Conservation (phyloP, 2,113 vertebrate genomes). For the Albula glossodonta region DNA sequence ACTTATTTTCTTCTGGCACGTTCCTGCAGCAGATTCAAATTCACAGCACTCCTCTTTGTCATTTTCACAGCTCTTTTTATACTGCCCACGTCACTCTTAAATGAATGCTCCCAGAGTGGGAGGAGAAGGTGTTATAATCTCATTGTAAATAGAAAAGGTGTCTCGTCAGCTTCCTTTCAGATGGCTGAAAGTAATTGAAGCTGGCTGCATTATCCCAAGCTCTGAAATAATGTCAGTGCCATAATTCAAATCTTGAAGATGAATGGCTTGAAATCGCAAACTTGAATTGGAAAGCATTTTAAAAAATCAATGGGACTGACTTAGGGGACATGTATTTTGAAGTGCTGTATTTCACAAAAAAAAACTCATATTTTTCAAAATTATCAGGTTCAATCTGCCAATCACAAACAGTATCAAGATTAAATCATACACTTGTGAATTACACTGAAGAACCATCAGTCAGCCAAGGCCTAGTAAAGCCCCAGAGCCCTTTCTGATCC, state of each 20-base stretch:
- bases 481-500: background rate
- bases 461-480: background rate
- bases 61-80: background rate
- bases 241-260: slow-evolving; percentile 13
- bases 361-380: background rate
- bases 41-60: background rate
- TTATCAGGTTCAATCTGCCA: background rate
- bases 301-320: slow-evolving; percentile 14
- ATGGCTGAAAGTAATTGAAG: background rate
- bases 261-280: background rate
- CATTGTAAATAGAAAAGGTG: background rate
- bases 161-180: background rate
- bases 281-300: background rate
- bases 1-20: background rate
- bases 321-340: slow-evolving; percentile 4
- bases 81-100: background rate
- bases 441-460: background rate
- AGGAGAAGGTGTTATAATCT: slow-evolving; percentile 2
- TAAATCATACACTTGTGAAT: background rate
- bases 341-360: background rate
- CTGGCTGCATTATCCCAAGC: background rate
- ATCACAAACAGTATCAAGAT: background rate
- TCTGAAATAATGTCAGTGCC: slow-evolving; percentile 5
- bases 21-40: background rate
- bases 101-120: background rate